phyloP scores from a whole-genome alignment of 2,113 vertebrate species.

The Balaeniceps rex region DNA sequence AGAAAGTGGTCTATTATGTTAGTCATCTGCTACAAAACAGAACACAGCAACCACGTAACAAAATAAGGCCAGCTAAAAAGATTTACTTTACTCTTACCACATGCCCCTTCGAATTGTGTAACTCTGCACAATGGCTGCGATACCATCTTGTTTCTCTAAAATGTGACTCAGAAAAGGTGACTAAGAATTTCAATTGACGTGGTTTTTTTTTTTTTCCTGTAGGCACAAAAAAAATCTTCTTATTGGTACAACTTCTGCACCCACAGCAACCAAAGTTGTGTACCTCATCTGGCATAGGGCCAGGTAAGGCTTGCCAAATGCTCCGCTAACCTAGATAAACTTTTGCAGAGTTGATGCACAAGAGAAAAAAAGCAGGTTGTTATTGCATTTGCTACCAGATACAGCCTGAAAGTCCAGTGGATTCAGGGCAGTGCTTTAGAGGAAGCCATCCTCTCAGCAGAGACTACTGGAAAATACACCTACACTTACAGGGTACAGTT shows the following conservation, averaged over 20 bases:
- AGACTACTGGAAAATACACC: not conserved
- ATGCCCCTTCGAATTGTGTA: not conserved
- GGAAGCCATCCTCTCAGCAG: not conserved
- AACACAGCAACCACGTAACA: not conserved
- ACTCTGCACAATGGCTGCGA: not conserved
- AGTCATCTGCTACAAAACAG: conserved; percentile 2
- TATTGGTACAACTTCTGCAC: not conserved
- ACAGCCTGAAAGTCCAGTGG: not conserved
- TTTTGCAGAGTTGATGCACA: not conserved
- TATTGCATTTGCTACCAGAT: not conserved
- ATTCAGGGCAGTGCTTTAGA: not conserved
- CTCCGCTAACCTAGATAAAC: conserved; percentile 26
- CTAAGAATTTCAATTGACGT: not conserved
- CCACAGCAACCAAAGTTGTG: not conserved
- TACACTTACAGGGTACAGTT: not conserved
- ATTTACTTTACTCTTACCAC: not conserved
- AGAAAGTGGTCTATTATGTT: not conserved
- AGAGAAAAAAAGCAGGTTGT: not conserved
- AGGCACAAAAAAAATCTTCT: not conserved
- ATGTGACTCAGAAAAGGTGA: not conserved
- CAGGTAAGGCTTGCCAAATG: not conserved
- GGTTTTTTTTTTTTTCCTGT: not conserved
- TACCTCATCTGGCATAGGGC: not conserved
- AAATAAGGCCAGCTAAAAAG: not conserved
- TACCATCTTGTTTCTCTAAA: not conserved